Conservation (phyloP, 2,113 vertebrate species). For the Oncorhynchus nerka region DNA sequence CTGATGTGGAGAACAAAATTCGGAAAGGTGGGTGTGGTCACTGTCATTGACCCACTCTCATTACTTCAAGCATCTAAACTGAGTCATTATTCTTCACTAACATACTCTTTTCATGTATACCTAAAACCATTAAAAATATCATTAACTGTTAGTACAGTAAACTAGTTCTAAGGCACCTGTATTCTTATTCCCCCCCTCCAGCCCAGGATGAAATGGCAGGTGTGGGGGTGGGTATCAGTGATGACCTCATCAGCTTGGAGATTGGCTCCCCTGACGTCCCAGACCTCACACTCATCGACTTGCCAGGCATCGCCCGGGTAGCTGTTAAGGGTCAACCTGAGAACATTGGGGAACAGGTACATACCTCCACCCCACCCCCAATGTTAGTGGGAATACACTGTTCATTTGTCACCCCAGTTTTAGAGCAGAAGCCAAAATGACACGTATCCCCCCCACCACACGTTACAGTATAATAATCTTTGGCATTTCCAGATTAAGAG, state of each 20-base stretch:
- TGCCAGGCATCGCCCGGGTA: constrained; percentile 89
- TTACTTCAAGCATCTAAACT: no score
- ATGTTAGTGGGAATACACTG: not conserved
- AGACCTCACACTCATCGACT: constrained; percentile 89
- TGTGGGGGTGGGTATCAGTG: constrained; percentile 70
- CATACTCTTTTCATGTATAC: no score
- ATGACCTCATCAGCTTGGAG: constrained; percentile 82
- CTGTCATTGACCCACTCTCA: not conserved
- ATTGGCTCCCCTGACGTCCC: constrained; percentile 79
- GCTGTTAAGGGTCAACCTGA: constrained; percentile 81
- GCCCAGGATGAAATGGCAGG: constrained; percentile 82
- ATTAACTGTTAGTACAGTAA: no score
- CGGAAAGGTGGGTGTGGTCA: constrained; percentile 54
- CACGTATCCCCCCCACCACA: not conserved
- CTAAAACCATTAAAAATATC: no score
- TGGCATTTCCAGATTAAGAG: constrained; percentile 76
- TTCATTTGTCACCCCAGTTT: not conserved
- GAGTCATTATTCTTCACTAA: no score
- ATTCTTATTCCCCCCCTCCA: constrained; percentile 44
- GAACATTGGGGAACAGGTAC: constrained; percentile 83
- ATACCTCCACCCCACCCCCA: not conserved
- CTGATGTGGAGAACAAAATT: constrained; percentile 64
- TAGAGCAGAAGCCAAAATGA: not conserved
- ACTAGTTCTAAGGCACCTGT: no score
- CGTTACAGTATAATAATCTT: not conserved